Conservation (phyloP, 2,797 vertebrate species). For the Siniperca scherzeri region DNA sequence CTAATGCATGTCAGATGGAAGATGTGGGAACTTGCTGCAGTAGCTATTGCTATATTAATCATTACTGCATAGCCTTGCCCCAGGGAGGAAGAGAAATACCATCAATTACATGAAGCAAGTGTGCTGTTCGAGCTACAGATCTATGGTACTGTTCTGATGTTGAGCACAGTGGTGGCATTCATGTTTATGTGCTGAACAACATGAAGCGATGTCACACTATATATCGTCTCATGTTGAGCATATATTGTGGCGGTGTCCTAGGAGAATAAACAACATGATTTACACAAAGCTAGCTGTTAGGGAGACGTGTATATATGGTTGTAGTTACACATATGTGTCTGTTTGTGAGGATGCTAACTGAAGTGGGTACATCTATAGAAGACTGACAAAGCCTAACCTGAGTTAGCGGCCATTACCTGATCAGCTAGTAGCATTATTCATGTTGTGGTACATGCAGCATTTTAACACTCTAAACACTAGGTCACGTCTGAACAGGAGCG, state of each 20-base stretch:
- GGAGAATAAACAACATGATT: constrained; percentile 30
- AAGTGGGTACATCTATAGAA: neutral
- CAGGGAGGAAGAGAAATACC: constrained; percentile 21
- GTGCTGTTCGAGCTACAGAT: constrained; percentile 11
- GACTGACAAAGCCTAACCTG: constrained; percentile 4
- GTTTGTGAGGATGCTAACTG: neutral
- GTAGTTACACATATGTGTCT: neutral
- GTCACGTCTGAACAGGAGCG: constrained; percentile 12
- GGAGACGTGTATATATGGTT: neutral
- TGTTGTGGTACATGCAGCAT: neutral
- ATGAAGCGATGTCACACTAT: constrained; percentile 22
- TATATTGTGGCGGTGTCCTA: constrained; percentile 25
- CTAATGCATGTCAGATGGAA: constrained; percentile 27
- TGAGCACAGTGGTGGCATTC: constrained; percentile 1
- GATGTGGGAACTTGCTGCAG: constrained; percentile 15
- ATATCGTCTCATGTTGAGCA: constrained; percentile 19
- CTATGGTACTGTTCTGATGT: constrained; percentile 28
- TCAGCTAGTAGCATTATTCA: constrained; percentile 39
- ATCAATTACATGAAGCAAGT: constrained; percentile 16
- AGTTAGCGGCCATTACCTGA: constrained; percentile 27
- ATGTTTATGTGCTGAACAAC: constrained; percentile 4
- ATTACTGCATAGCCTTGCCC: neutral
- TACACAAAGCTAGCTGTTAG: neutral
- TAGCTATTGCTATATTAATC: constrained; percentile 29
- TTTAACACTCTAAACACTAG: constrained; percentile 21